phyloP scores from a whole-genome alignment of 1,140 invertebrate species.

The Wasmannia auropunctata region DNA sequence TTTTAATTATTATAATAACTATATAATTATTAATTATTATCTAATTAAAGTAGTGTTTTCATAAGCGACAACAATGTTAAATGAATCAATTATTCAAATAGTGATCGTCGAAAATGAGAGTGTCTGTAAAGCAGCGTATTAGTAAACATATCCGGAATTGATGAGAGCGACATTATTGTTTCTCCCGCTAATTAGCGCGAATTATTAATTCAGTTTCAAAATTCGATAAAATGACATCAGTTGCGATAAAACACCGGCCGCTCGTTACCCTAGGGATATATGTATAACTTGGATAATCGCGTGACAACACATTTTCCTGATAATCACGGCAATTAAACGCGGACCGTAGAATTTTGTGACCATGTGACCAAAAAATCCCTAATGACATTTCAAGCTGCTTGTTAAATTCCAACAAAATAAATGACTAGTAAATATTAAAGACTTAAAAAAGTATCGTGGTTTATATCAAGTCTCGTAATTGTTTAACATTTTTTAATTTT shows the following conservation, averaged over 20 bases:
- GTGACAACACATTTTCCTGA: constrained; percentile 35
- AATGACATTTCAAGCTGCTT: neutral
- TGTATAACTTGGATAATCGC: neutral
- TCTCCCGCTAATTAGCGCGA: constrained; percentile 32
- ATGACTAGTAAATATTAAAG: too few species aligned
- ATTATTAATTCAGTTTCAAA: constrained; percentile 54
- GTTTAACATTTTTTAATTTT: neutral
- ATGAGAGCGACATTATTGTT: neutral
- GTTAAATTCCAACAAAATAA: neutral
- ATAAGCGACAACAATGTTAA: neutral
- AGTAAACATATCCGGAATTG: constrained; percentile 26
- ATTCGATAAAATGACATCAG: constrained; percentile 51
- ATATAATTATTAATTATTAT: too few species aligned
- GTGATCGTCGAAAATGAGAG: constrained; percentile 21
- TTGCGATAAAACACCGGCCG: constrained; percentile 19
- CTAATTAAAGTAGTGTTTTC: neutral
- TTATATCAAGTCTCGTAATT: neutral
- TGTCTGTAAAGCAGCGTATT: constrained; percentile 15
- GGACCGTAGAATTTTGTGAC: neutral
- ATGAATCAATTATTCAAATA: constrained; percentile 31
- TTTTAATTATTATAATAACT: neutral
- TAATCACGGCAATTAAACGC: constrained; percentile 28
- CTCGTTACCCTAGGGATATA: constrained; percentile 23
- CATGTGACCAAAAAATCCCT: constrained; percentile 6
- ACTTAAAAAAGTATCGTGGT: neutral